Conservation (phyloP, 2,113 vertebrate species). For the Sturnus vulgaris region DNA sequence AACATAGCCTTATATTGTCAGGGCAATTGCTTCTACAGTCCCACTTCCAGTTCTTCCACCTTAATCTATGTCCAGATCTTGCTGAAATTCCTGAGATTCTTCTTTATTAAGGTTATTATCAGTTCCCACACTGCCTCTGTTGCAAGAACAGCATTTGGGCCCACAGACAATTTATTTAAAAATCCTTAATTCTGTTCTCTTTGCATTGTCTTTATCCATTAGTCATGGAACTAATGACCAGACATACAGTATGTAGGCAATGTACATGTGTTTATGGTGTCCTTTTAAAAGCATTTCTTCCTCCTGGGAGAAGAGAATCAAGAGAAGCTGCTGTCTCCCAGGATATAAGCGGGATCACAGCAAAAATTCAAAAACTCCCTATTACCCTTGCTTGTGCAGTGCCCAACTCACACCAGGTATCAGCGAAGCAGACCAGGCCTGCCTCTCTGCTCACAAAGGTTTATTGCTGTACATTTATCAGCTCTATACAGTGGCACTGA, state of each 20-base stretch:
- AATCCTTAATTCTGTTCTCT: not conserved
- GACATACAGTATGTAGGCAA: not conserved
- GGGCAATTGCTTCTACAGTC: not conserved
- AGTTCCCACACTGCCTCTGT: not conserved
- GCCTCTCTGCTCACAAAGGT: not conserved
- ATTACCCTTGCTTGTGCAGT: not conserved
- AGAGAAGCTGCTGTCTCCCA: not conserved
- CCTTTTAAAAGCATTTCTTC: not conserved
- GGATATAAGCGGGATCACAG: not conserved
- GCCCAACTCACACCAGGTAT: fast-evolving
- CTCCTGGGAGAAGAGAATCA: not conserved
- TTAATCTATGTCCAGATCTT: not conserved
- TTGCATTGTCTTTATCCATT: fast-evolving
- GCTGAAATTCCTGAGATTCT: not conserved
- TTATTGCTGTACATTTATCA: not conserved
- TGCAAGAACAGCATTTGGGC: not conserved
- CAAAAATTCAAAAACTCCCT: not conserved
- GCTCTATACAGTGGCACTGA: not conserved
- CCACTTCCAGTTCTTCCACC: not conserved
- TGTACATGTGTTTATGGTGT: not conserved
- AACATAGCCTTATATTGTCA: not conserved
- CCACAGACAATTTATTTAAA: not conserved
- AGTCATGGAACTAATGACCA: not conserved
- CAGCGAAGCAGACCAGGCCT: not conserved
- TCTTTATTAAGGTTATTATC: not conserved